Conservation (phyloP, 2,797 vertebrate species). For the Tarsius wallacei region DNA sequence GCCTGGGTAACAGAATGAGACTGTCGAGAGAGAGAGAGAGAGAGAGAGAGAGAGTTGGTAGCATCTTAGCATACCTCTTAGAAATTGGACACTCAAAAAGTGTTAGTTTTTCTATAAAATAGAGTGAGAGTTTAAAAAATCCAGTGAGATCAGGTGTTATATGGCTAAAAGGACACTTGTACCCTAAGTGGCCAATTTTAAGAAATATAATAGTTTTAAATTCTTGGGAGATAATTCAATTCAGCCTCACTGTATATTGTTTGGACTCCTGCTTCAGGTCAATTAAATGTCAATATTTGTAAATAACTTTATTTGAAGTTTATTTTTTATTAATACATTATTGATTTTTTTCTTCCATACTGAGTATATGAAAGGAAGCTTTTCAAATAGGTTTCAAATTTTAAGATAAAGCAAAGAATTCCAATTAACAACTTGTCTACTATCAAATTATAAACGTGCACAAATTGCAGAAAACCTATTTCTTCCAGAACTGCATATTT, state of each 20-base stretch:
- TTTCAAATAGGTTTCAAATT: constrained; percentile 56
- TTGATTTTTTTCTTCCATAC: constrained; percentile 46
- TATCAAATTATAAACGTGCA: constrained; percentile 47
- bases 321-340: constrained; percentile 47
- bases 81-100: background rate
- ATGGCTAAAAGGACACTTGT: background rate
- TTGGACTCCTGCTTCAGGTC: constrained; percentile 6
- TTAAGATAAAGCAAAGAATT: constrained; percentile 44
- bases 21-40: too few species aligned
- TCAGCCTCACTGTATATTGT: background rate
- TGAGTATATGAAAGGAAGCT: constrained; percentile 32
- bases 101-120: constrained; percentile 7
- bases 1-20: too few species aligned
- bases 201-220: constrained; percentile 28
- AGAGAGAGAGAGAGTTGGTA: too few species aligned
- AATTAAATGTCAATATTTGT: constrained; percentile 41
- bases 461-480: constrained; percentile 71
- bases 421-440: background rate
- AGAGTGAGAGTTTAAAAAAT: background rate
- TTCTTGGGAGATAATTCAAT: background rate
- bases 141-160: background rate
- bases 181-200: background rate
- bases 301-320: constrained; percentile 51
- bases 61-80: background rate
- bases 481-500: constrained; percentile 65